Evolutionary conservation across 1,140 invertebrate species (phyloP), one percentile per base, ranked within the genome.

Genomic region (Coenobita brevimanus): DNA sequence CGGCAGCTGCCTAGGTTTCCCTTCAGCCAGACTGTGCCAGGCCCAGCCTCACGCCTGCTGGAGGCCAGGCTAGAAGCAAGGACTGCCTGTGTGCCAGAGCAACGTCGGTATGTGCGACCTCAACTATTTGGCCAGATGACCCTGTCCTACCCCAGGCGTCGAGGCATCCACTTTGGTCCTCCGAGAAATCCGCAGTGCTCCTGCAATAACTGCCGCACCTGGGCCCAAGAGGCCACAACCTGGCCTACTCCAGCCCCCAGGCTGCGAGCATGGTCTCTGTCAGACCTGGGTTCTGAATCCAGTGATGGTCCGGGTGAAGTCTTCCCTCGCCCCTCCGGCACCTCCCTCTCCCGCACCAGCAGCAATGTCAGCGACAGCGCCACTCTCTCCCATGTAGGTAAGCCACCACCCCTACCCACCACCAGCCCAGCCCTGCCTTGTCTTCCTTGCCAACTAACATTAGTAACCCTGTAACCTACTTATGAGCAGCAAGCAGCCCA

Each of bases 111-210:
- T 82, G 86, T 90, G 30, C 75, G 89, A 36, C 86, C 89, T 15
- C 79, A 89, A 50, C 94, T 93, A 89, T 96, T 96, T 92, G 95
- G 95, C 4, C 91, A 93, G 24, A 94, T 96, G 60, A 92, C 96
- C 0, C 93, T 92, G 30, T 92, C 93, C 30, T 94, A 95, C 88
- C 93, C 93, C 73, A 96, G 96, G 88, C 95, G 95, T 0, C 95
- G 95, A 0, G 82, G 82, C 0, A 95, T 96, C 92, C 96, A 96
- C 91, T 93, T 96, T 1, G 96, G 96, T 15, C 96, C 96, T 2
- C 94, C 95, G 15, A 95, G 96, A 91, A 96, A 96, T 93, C 95
- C 95, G 0, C 94, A 94, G 75, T 96, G 96, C 91, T 92, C 93
- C 0, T 96, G 96, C 92, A 94, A 95, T 73, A 95, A 95, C 91